These are phyloP conservation scores for Megalops cyprinoides DNA, from an alignment of 2,797 vertebrate species.

Conservation along the genomic window DNA sequence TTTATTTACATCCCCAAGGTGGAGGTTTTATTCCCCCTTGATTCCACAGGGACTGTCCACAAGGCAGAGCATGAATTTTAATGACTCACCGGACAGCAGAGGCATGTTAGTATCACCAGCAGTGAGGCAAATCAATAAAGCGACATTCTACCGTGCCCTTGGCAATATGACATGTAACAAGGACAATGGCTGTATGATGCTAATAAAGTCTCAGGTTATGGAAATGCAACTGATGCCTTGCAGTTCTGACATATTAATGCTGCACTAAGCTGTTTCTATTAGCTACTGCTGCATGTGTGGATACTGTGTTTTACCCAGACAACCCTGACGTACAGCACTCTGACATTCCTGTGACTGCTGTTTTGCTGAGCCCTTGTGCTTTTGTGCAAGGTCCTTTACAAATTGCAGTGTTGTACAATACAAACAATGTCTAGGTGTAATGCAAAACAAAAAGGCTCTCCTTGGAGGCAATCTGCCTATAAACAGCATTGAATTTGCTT, in stretches of 20 bases:
- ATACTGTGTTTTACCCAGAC: background rate
- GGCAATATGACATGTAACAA: slow-evolving; percentile 17
- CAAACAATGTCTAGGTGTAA: no score
- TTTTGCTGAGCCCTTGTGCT: background rate
- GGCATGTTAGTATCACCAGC: background rate
- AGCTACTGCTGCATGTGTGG: background rate
- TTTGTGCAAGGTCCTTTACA: background rate
- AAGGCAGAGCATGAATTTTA: background rate
- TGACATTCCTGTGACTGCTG: background rate
- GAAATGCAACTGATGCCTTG: background rate
- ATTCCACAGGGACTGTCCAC: background rate
- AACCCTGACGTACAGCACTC: background rate
- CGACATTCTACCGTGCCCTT: slow-evolving; percentile 7
- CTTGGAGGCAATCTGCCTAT: no score
- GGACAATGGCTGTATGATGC: slow-evolving; percentile 1
- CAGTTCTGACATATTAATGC: background rate
- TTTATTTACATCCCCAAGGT: slow-evolving; percentile 10
- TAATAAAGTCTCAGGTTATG: background rate
- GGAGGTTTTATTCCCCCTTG: background rate
- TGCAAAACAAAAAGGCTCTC: no score
- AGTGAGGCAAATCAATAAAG: background rate
- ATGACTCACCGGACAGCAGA: background rate
- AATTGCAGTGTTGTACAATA: no score
- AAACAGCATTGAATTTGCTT: no score
- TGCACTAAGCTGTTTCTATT: background rate